Conservation (phyloP, 2,797 vertebrate species). For the Pteropus rufus region DNA sequence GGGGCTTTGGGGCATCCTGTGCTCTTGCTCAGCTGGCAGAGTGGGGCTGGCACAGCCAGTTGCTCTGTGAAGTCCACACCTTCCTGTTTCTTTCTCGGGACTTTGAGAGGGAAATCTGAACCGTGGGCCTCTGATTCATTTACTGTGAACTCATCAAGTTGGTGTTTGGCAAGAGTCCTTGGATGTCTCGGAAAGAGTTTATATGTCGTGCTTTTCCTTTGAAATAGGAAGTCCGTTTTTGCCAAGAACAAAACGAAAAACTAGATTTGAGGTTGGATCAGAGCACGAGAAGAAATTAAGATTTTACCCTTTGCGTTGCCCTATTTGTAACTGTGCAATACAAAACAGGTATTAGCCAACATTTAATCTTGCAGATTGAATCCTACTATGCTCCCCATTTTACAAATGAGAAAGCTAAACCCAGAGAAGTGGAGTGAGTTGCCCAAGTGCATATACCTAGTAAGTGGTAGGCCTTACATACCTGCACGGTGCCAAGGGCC, state of each 20-base stretch:
- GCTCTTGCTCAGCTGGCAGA: neutral
- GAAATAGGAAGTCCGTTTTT: slow-evolving; percentile 28
- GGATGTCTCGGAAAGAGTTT: neutral
- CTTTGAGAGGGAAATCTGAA: neutral
- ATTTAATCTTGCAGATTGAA: neutral
- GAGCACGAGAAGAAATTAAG: neutral
- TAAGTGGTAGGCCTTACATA: neutral
- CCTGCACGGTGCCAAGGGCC: neutral
- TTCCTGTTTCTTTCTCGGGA: neutral
- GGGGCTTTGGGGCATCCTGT: neutral
- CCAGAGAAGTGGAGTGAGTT: neutral
- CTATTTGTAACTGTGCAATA: neutral
- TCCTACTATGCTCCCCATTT: neutral
- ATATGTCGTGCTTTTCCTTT: neutral
- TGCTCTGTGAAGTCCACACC: neutral
- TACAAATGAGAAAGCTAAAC: neutral
- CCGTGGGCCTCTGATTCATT: neutral
- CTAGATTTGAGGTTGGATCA: neutral
- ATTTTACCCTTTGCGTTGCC: neutral
- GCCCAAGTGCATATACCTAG: neutral
- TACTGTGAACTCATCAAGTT: neutral
- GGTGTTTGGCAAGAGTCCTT: slow-evolving; percentile 11
- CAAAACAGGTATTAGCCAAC: neutral
- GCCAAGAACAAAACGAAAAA: neutral
- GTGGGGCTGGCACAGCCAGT: neutral